Evolutionary conservation across 2,888 invertebrate species (phyloP).

Genomic region (Ormia ochracea): DNA sequence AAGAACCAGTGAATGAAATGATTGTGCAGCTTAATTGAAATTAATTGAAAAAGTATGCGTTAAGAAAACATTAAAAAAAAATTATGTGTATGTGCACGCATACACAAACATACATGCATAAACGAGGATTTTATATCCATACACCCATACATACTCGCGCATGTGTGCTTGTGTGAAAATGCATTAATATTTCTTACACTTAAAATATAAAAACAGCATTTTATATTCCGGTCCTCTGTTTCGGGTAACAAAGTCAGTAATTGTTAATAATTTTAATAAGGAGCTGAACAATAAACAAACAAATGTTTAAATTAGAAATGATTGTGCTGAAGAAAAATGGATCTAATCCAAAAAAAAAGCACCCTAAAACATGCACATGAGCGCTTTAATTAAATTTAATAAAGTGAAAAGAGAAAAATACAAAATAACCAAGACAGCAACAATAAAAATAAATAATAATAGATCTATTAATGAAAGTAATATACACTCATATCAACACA

Average conservation of each 20-base stretch:
- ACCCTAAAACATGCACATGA: conserved; percentile 38
- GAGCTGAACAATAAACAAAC: conserved; percentile 35
- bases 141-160: too few species aligned
- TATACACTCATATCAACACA: too few species aligned
- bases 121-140: neutral
- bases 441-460: conserved; percentile 36
- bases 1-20: neutral
- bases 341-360: conserved; percentile 1
- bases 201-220: conserved; percentile 26
- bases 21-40: conserved; percentile 57
- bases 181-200: conserved; percentile 45
- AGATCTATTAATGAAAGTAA: conserved; percentile 34
- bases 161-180: conserved; percentile 31
- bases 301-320: conserved; percentile 54
- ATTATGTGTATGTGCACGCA: neutral
- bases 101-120: neutral
- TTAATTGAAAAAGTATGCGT: conserved; percentile 58
- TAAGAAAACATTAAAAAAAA: neutral
- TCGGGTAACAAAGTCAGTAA: conserved; percentile 4
- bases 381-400: conserved; percentile 62
- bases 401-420: conserved; percentile 46
- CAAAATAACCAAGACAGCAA: conserved; percentile 17
- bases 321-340: conserved; percentile 31
- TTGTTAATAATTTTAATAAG: conserved; percentile 35
- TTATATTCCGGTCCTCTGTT: neutral